phyloP scores from a whole-genome alignment of 2,888 invertebrate genomes.

The Mayetiola destructor region DNA sequence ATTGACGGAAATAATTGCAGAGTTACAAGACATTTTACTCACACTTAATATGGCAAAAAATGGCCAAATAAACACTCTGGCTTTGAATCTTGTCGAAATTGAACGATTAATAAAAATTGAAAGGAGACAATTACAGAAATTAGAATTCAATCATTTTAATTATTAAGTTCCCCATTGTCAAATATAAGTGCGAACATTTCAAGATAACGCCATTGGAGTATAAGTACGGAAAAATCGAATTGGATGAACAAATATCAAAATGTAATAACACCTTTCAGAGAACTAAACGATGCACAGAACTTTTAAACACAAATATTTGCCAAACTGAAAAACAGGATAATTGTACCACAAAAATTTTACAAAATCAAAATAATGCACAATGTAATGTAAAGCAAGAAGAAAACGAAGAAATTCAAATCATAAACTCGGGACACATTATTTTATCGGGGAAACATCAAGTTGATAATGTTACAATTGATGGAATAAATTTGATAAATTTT shows the following conservation, averaged over 20 bases:
- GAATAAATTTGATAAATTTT: too few species aligned
- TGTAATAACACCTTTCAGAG: background rate
- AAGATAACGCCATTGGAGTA: background rate
- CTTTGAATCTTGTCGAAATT: background rate
- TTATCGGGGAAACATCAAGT: too few species aligned
- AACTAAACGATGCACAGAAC: background rate
- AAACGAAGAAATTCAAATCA: background rate
- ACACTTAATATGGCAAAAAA: background rate
- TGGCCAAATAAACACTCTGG: background rate
- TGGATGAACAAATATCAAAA: background rate
- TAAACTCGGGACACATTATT: too few species aligned
- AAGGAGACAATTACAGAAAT: background rate
- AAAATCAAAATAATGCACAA: background rate
- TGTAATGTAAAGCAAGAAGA: background rate
- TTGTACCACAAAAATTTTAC: background rate
- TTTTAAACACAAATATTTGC: background rate
- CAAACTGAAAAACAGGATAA: background rate
- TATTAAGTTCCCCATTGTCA: background rate
- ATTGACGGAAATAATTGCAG: background rate
- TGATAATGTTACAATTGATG: too few species aligned
- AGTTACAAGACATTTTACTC: background rate
- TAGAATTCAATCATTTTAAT: background rate
- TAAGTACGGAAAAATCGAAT: background rate
- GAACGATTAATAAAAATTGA: background rate
- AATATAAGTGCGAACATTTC: background rate